Conservation (phyloP, 2,797 vertebrate genomes). For the Capromys pilorides region DNA sequence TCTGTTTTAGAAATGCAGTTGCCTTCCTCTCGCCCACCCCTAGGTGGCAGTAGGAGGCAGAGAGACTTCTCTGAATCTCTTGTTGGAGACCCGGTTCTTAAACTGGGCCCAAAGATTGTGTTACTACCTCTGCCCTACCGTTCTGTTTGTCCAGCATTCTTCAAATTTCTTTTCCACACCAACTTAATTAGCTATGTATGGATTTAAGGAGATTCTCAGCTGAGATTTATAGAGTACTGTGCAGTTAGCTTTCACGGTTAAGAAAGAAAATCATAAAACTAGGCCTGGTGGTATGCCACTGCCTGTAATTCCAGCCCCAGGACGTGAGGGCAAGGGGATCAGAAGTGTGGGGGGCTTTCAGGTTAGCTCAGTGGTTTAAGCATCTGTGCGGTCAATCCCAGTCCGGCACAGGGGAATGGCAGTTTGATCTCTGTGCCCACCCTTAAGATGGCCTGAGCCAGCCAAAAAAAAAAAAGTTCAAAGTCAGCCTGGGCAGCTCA, state of each 20-base stretch:
- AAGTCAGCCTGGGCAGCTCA: not conserved
- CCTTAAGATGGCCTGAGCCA: too few relatives aligned
- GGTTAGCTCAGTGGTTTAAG: too few relatives aligned
- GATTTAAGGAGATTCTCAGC: constrained; percentile 9
- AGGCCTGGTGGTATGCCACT: not conserved
- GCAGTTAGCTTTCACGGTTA: constrained; percentile 1
- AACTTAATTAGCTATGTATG: not conserved
- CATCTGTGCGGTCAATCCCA: too few relatives aligned
- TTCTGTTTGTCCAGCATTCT: not conserved
- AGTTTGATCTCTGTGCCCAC: too few relatives aligned
- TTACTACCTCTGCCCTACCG: not conserved
- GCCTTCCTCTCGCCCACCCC: constrained; percentile 66
- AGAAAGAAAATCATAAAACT: not conserved
- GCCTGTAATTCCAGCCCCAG: not conserved
- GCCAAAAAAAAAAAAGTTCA: not conserved
- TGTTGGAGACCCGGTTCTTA: not conserved
- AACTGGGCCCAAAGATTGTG: not conserved
- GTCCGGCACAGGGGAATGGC: too few relatives aligned
- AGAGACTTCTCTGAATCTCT: not conserved
- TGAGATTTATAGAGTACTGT: not conserved
- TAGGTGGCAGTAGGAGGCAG: constrained; percentile 84
- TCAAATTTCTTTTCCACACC: not conserved
- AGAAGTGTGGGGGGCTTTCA: too few relatives aligned
- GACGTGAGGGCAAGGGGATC: not conserved
- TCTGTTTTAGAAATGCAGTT: not conserved